Base-by-base conservation (phyloP, 1,140 invertebrate species). In the Sipha flava region DNA sequence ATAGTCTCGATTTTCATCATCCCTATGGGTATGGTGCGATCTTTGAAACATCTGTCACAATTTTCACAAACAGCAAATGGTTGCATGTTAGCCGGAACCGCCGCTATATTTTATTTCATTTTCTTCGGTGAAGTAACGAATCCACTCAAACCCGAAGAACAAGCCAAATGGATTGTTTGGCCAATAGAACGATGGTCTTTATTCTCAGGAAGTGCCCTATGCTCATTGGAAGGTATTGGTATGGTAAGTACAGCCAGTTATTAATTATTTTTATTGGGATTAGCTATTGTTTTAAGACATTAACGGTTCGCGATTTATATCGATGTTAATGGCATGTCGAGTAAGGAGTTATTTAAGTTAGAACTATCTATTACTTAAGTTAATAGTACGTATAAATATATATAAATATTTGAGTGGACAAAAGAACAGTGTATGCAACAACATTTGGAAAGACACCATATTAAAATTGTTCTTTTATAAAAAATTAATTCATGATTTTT, bases 221-320 rank as follows among this genome's bases (percentile, higher is more conserved):
- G 93, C 83, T 91, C 92, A 5, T 92, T 93, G 88, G 92, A 93
- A 85, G 92, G 90, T 5, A 93, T 93, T 81, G 92, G 92, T 54
- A 91, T 90, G 16, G 92, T 87, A 82, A 86, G 85, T 68, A n/a
- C 54, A 18, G 26, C 12, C 29, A 68, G 18, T 31, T n/a, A n/a
- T n/a, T n/a, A n/a, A n/a, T n/a, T n/a, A n/a, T n/a, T n/a, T n/a
- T n/a, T n/a, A n/a, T n/a, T n/a, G n/a, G n/a, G n/a, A n/a, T n/a
- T n/a, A n/a, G n/a, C n/a, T n/a, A n/a, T n/a, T n/a, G n/a, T n/a
- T n/a, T n/a, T n/a, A n/a, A n/a, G n/a, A n/a, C n/a, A n/a, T n/a
- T n/a, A n/a, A n/a, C n/a, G n/a, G n/a, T n/a, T n/a, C n/a, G n/a
- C n/a, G n/a, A n/a, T n/a, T n/a, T n/a, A n/a, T n/a, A n/a, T n/a